These are phyloP conservation scores for Actenoides lindsayi DNA, from an alignment of 2,113 vertebrate genomes.

Conservation along the genomic window DNA sequence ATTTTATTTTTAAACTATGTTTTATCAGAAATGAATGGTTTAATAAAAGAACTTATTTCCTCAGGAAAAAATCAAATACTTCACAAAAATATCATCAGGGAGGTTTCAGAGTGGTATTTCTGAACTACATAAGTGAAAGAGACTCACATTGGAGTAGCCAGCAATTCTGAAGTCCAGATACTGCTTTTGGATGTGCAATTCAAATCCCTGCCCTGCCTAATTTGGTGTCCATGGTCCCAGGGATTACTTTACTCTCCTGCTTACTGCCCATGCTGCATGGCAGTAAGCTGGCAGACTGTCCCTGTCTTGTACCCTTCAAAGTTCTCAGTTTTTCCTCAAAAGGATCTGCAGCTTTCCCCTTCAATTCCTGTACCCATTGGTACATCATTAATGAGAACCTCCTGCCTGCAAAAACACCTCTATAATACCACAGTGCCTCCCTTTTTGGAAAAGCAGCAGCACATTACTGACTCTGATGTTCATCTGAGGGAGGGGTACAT, in stretches of 20 bases:
- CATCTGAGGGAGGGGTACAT: background rate
- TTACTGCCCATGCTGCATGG: background rate
- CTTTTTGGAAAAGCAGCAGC: background rate
- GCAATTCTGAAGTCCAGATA: background rate
- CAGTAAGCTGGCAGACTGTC: background rate
- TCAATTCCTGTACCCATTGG: background rate
- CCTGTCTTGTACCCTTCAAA: background rate
- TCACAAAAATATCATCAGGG: background rate
- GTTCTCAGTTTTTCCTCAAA: background rate
- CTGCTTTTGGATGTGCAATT: background rate
- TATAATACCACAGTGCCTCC: background rate
- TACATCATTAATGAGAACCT: background rate
- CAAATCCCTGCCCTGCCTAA: background rate
- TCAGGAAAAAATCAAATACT: background rate
- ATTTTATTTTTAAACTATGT: background rate
- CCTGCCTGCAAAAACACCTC: background rate
- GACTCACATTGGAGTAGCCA: background rate
- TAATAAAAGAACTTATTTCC: background rate
- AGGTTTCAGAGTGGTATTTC: background rate
- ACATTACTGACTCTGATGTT: background rate
- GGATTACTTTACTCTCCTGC: background rate
- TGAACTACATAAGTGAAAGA: background rate
- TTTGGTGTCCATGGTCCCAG: background rate
- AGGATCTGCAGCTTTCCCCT: background rate
- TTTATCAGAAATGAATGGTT: slow-evolving; percentile 1